Base-by-base conservation (phyloP, 1,140 invertebrate genomes). In the Thaumetopoea pityocampa region DNA sequence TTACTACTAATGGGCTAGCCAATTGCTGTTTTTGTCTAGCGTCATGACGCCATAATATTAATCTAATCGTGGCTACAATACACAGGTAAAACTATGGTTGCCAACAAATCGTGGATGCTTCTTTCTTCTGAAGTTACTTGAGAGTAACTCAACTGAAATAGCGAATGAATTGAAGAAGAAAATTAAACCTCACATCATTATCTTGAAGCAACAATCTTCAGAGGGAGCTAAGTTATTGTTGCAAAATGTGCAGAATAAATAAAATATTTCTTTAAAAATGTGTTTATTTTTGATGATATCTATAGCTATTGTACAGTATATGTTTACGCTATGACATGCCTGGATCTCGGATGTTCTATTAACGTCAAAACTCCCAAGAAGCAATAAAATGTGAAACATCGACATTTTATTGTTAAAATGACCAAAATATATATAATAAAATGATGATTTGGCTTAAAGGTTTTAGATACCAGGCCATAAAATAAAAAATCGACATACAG, bases 91-190 rank as follows among this genome's bases (percentile, higher is more conserved):
- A 34, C 35, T 48, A 6, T 86, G 85, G 85, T 49, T 86, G 10
- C 51, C 67, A 7, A 84, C 74, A 20, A 86, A 86, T 35, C 67
- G 85, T 51, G 85, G 85, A 16, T 86, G 82, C 32, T 86, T 86
- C 52, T 79, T 86, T 28, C 16, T 85, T 5, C 35, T 86, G 2
- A 74, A 82, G 44, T 34, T 86, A 24, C 76, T 85, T 28, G 85
- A 86, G 57, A 85, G 67, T 24, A 86, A 86, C 48, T 49, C 51
- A 4, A 54, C 59, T 8, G 43, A 47, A 3, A 53, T 70, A 24
- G 60, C 66, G 0, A 65, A 49, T 2, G 57, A 56, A 27, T 33
- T 85, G 1, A 71, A 62, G 24, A 69, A 62, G 19, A 72, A 71
- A 40, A 42, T 85, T 3, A 76, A 67, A 47, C 40, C 52, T 2